phyloP scores from a whole-genome alignment of 2,888 invertebrate genomes.

The Tridacna crocea region DNA sequence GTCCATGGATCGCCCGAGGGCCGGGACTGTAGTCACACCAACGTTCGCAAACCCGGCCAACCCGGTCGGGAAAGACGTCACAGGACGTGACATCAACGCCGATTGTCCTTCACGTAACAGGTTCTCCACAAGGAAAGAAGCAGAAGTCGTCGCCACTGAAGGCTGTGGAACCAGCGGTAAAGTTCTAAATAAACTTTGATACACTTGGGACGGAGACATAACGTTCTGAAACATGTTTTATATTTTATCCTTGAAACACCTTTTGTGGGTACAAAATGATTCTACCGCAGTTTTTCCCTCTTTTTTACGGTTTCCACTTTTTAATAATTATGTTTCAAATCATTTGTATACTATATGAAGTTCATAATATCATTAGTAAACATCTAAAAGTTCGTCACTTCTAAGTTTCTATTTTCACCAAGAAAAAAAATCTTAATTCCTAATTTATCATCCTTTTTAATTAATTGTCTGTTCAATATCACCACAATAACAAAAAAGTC shows the following conservation, averaged over 20 bases:
- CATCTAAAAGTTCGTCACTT: too few relatives aligned
- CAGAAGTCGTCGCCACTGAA: conserved; percentile 48
- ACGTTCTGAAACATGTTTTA: conserved; percentile 78
- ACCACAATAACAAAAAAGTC: too few relatives aligned
- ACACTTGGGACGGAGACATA: conserved; percentile 78
- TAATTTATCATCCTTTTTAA: too few relatives aligned
- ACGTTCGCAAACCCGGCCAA: conserved; percentile 44
- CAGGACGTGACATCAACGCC: conserved; percentile 65
- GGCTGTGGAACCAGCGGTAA: conserved; percentile 68
- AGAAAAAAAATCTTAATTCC: too few relatives aligned
- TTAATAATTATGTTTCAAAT: too few relatives aligned
- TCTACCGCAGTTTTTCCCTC: too few relatives aligned
- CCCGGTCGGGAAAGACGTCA: conserved; percentile 45
- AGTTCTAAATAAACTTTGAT: conserved; percentile 78
- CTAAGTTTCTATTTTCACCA: too few relatives aligned
- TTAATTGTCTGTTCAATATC: too few relatives aligned
- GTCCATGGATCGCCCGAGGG: conserved; percentile 47
- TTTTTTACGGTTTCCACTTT: too few relatives aligned
- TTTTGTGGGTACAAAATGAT: too few relatives aligned
- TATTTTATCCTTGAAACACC: neutral
- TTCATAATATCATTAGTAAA: too few relatives aligned
- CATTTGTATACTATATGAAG: too few relatives aligned
- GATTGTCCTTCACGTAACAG: conserved; percentile 75
- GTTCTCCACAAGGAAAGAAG: conserved; percentile 80
- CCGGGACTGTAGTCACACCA: conserved; percentile 46